Conservation (phyloP, 2,888 invertebrate genomes). For the Dryadula phaetusa region DNA sequence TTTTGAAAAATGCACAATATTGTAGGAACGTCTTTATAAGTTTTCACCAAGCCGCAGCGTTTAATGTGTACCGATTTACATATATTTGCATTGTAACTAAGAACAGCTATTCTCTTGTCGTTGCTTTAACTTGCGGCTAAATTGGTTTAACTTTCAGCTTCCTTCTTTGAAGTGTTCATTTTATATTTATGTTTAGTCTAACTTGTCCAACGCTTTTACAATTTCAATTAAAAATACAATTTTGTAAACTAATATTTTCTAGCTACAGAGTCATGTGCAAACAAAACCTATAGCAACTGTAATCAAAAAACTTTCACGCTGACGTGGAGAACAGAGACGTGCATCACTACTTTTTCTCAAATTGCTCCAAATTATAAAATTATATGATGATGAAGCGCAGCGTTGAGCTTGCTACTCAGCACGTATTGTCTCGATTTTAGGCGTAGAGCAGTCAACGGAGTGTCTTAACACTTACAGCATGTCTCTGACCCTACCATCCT, state of each 20-base stretch:
- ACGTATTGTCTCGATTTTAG: too few relatives aligned
- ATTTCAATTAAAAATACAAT: conserved; percentile 1
- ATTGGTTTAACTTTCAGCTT: conserved; percentile 33
- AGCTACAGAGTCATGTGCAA: too few relatives aligned
- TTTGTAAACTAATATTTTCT: neutral
- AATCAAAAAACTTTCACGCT: too few relatives aligned
- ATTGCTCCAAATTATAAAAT: neutral
- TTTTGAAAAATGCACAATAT: conserved; percentile 6
- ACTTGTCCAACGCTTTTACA: conserved; percentile 14
- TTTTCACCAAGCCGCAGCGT: conserved; percentile 34
- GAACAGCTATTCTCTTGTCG: conserved; percentile 53
- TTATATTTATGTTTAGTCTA: conserved; percentile 13
- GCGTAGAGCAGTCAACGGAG: too few relatives aligned
- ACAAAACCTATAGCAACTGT: too few relatives aligned
- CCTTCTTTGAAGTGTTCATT: conserved; percentile 20
- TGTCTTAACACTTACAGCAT: too few relatives aligned
- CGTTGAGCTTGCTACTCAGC: too few relatives aligned
- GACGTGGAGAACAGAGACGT: neutral
- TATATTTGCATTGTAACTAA: conserved; percentile 64
- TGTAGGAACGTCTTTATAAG: conserved; percentile 30
- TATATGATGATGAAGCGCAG: too few relatives aligned
- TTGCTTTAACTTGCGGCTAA: conserved; percentile 33
- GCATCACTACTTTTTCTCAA: neutral
- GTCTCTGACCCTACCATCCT: too few relatives aligned
- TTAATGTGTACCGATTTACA: conserved; percentile 54